Conservation (phyloP, 2,113 vertebrate genomes). For the Thamnophis sirtalis region DNA sequence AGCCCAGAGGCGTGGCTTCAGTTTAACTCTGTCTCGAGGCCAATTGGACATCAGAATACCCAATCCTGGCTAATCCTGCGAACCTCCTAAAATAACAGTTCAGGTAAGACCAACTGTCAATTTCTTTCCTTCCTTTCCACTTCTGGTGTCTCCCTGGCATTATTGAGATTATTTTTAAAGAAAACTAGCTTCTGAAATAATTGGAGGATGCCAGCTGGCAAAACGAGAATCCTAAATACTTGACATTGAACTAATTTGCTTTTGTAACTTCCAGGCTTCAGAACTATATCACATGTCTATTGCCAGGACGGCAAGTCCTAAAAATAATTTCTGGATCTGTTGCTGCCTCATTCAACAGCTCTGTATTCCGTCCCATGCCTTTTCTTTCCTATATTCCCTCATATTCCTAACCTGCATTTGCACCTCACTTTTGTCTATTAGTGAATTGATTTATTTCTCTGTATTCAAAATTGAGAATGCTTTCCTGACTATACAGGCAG, state of each 20-base stretch:
- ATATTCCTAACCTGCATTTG: neutral
- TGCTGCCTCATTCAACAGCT: neutral
- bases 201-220: neutral
- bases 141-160: neutral
- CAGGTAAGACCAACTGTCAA: no score
- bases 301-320: neutral
- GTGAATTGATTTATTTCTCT: neutral
- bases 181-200: neutral
- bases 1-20: no score
- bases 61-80: no score
- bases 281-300: neutral
- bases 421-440: neutral
- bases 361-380: neutral
- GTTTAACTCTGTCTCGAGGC: no score
- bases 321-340: conserved; percentile 14
- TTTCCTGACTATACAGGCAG: neutral
- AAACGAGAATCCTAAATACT: neutral
- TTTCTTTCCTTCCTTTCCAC: neutral
- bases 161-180: conserved; percentile 13
- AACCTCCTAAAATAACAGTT: no score
- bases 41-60: no score
- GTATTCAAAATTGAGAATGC: neutral
- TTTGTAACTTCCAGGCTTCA: conserved; percentile 4
- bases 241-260: conserved; percentile 1
- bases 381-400: neutral